These are phyloP conservation scores for Lochmaea capreae DNA, from an alignment of 2,888 invertebrate species.

Conservation along the genomic window DNA sequence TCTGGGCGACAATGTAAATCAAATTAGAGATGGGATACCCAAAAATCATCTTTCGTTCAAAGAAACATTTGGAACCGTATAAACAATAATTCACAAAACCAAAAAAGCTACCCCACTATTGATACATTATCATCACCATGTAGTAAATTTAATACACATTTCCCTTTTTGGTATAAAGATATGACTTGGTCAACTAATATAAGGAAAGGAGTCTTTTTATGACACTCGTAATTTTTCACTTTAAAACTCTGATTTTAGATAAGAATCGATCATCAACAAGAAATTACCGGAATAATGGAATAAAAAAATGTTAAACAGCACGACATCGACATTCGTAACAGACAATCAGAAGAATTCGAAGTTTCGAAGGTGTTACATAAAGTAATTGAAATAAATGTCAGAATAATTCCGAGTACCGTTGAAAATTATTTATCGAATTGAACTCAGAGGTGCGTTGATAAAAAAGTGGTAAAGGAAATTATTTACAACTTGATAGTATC, in stretches of 20 bases:
- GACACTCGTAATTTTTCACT: neutral
- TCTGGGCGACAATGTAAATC: too few relatives aligned
- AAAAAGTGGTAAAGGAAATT: too few relatives aligned
- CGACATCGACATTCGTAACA: neutral
- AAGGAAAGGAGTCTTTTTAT: too few relatives aligned
- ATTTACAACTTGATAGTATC: too few relatives aligned
- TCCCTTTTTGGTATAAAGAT: neutral
- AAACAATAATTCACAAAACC: neutral
- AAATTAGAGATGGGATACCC: too few relatives aligned
- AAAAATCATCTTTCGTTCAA: too few relatives aligned
- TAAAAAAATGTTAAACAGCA: conserved; percentile 4
- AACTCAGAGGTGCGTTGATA: neutral
- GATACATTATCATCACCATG: neutral
- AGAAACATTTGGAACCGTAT: neutral
- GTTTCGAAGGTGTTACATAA: neutral
- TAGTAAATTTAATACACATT: neutral
- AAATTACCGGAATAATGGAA: neutral
- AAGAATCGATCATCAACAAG: neutral
- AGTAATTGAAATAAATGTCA: neutral
- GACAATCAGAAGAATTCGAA: neutral
- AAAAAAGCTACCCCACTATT: neutral
- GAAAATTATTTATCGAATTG: neutral
- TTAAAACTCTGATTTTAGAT: neutral
- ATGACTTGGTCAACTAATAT: neutral
- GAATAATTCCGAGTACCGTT: neutral